Percentiles rank a stretch among this genome's conserved stretches.
Conservation (phyloP, 2,113 vertebrate genomes). For the Pedetes capensis region DNA sequence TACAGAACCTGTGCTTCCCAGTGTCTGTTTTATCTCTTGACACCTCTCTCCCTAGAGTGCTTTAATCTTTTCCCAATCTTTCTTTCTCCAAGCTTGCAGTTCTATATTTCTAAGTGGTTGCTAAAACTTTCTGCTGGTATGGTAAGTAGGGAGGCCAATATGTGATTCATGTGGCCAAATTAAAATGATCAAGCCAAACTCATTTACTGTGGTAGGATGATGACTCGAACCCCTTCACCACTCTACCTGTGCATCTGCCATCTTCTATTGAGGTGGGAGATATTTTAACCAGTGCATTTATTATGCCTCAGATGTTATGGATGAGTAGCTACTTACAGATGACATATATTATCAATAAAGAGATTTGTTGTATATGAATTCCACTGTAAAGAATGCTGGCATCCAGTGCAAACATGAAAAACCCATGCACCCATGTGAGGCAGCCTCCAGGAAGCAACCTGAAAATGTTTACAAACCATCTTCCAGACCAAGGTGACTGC, state of each 20-base stretch:
- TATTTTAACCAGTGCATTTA: background rate
- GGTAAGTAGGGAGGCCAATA: background rate
- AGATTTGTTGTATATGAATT: background rate
- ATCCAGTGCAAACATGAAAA: background rate
- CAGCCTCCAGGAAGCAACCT: background rate
- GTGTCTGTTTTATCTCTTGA: background rate
- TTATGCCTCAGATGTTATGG: background rate
- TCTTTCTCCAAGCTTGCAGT: background rate
- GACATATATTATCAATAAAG: background rate
- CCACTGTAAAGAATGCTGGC: background rate
- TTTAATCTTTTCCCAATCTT: background rate
- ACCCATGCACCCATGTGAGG: background rate
- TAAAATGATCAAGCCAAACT: conserved; percentile 2
- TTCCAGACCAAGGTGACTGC: background rate
- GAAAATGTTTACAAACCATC: background rate
- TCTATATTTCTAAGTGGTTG: background rate
- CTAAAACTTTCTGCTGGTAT: background rate
- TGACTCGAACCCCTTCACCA: background rate
- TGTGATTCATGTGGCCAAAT: background rate
- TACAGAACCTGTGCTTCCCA: background rate
- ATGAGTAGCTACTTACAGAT: background rate
- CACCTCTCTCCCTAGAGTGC: background rate
- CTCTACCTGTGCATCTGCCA: background rate
- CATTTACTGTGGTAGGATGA: background rate
- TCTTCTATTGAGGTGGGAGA: background rate